phyloP scores from a whole-genome alignment of 2,113 vertebrate species.

The Strigops habroptila region DNA sequence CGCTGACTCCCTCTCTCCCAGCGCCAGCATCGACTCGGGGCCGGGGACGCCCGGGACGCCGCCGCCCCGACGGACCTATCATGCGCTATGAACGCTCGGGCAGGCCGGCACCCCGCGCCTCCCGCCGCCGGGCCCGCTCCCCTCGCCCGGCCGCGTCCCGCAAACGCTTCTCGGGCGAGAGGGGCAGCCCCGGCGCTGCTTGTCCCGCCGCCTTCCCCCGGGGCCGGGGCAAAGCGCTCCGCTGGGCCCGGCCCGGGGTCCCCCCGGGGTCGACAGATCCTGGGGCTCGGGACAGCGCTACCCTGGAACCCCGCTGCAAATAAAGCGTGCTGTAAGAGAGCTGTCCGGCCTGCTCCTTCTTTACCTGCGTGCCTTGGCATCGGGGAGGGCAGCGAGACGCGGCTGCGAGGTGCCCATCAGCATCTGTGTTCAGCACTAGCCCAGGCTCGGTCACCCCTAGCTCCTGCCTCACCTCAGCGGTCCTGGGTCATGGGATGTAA shows the following conservation, averaged over 20 bases:
- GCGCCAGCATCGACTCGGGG: slow-evolving; percentile 80
- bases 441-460: accelerated
- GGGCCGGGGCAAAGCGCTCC: neutral
- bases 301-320: slow-evolving; percentile 57
- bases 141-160: neutral
- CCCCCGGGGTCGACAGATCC: neutral
- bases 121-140: neutral
- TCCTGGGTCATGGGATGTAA: neutral
- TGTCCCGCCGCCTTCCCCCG: neutral
- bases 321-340: slow-evolving; percentile 61
- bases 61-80: slow-evolving; percentile 85
- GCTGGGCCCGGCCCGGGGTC: too few relatives aligned
- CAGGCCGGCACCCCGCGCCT: neutral
- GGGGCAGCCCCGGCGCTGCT: neutral
- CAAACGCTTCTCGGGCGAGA: neutral
- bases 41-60: slow-evolving; percentile 82
- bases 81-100: slow-evolving; percentile 82
- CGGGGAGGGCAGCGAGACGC: neutral
- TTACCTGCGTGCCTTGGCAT: neutral
- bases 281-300: neutral
- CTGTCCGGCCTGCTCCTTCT: slow-evolving; percentile 20
- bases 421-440: neutral
- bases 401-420: neutral
- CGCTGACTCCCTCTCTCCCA: slow-evolving; percentile 73
- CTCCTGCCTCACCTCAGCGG: accelerated